Base-by-base conservation (phyloP, 2,797 vertebrate genomes). In the Enteromius afrohamiltoni region DNA sequence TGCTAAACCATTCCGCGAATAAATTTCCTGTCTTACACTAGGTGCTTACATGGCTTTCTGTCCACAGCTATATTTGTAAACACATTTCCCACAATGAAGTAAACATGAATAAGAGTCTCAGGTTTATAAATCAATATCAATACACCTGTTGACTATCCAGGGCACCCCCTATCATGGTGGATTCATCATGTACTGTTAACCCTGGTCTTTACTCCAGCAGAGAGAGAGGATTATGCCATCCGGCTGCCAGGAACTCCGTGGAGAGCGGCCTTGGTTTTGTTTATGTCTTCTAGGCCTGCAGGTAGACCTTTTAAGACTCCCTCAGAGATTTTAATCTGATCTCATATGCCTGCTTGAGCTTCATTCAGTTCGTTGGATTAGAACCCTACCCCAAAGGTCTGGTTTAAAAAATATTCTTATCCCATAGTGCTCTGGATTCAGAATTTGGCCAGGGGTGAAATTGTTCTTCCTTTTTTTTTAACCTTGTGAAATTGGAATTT, bases 221-320 rank as follows among this genome's bases (percentile, higher is more conserved):
- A 77, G 64, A 86, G 88, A 87, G 86, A 88, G 75, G 85, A 91
- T 91, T 85, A 79, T 37, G 23, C 49, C 0, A 9, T 42, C 17
- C 1, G 19, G 31, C 90, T 93, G 91, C 88, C 88, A 92, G 89
- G 85, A 79, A 84, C 69, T 40, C 83, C 79, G 83, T 85, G 84
- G 86, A 75, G 84, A 77, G 55, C 19, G 29, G 29, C 17, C 2
- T 17, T 71, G 55, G 23, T 65, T 83, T 83, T 75, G 60, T 86
- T 86, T 73, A 79, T 75, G 60, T 45, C 79, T 55, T 60, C 80
- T 77, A 65, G 67, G 55, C 73, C 34, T 70, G 74, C 60, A 81
- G 73, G 79, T 65, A 62, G 55, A 77, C 23, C 47, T 62, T 82
- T 19, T 51, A 69, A 47, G 55, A 37, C 45, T 58, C 77, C 62